Evolutionary conservation across 2,113 vertebrate species (phyloP).

Genomic region (Dipodomys stephensi): DNA sequence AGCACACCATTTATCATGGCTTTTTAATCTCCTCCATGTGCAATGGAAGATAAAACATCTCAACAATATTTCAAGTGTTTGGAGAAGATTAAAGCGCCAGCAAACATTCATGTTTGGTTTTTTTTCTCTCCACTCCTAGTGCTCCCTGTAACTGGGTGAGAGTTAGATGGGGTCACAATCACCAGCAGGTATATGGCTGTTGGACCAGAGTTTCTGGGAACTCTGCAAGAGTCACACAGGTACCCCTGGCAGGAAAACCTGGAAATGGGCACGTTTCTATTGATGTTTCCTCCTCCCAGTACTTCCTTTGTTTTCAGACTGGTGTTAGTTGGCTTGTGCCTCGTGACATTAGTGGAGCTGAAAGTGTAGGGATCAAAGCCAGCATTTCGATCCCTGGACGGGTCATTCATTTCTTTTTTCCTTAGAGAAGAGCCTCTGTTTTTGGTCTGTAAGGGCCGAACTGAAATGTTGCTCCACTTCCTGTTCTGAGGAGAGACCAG

Average conservation of each 20-base stretch:
- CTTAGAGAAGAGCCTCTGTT: not conserved
- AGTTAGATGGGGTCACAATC: conserved; percentile 27
- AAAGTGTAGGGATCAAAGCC: not conserved
- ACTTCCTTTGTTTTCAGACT: not conserved
- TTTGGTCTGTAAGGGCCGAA: not conserved
- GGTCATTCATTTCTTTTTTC: not conserved
- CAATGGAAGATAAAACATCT: conserved; percentile 79
- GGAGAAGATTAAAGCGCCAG: conserved; percentile 71
- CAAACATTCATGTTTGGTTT: conserved; percentile 60
- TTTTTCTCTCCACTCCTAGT: not conserved
- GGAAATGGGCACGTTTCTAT: conserved; percentile 9
- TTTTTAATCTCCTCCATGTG: conserved; percentile 80
- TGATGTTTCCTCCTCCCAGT: not conserved
- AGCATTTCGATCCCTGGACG: not conserved
- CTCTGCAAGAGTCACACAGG: not conserved
- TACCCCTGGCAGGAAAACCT: not conserved
- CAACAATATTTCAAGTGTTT: conserved; percentile 72
- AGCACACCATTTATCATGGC: conserved; percentile 73
- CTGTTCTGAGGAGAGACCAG: not conserved
- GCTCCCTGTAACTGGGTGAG: conserved; percentile 54
- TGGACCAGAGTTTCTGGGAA: conserved; percentile 15
- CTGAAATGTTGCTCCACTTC: not conserved
- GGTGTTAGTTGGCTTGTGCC: not conserved
- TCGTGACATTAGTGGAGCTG: not conserved
- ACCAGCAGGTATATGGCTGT: not conserved